phyloP scores from a whole-genome alignment of 2,113 vertebrate genomes.

The Nyctibius bracteatus region DNA sequence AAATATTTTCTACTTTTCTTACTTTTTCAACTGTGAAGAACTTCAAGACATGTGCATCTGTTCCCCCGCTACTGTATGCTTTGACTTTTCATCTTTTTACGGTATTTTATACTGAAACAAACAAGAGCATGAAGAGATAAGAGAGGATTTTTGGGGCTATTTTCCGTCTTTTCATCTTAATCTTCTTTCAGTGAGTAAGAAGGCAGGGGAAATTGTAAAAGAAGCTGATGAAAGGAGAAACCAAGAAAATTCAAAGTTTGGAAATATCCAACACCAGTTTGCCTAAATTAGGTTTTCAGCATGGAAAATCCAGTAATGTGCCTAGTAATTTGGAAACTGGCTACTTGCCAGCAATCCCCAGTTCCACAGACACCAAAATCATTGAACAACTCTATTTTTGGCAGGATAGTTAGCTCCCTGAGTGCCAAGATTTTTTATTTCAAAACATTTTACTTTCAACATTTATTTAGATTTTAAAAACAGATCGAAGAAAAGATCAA shows the following conservation, averaged over 20 bases:
- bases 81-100: not conserved
- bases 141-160: not conserved
- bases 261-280: not conserved
- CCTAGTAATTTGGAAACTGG: not conserved
- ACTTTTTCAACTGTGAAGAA: not conserved
- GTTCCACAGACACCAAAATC: not conserved
- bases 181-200: not conserved
- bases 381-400: not conserved
- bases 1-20: not conserved
- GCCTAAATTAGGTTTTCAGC: not conserved
- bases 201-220: not conserved
- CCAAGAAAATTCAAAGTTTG: not conserved
- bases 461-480: not conserved
- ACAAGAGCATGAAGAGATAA: not conserved
- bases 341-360: not conserved
- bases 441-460: not conserved
- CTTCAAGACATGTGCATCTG: not conserved
- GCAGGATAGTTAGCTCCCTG: not conserved
- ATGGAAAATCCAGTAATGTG: not conserved
- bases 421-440: not conserved
- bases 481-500: not conserved
- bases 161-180: not conserved
- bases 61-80: not conserved
- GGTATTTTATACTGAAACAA: not conserved
- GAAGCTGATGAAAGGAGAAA: not conserved